A percentile compares a stretch with the other conserved stretches of the same genome.
phyloP scores from a whole-genome alignment of 2,113 vertebrate species.

The Oreochromis tanganicae region DNA sequence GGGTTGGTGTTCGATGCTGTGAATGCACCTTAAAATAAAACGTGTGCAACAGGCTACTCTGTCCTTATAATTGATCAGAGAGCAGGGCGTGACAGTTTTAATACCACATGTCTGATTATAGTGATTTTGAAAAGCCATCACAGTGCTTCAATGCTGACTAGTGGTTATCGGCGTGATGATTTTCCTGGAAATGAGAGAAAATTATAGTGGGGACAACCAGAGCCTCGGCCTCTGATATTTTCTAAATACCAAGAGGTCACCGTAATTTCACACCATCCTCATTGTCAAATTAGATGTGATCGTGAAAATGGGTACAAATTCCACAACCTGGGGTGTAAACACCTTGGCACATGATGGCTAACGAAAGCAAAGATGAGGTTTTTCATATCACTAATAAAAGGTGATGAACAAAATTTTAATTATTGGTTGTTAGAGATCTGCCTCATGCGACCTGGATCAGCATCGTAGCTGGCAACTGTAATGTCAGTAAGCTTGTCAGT shows the following conservation, averaged over 20 bases:
- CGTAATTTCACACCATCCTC: constrained; percentile 27
- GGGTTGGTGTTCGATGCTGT: neutral
- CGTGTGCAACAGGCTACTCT: neutral
- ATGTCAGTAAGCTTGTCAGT: neutral
- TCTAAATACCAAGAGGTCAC: constrained; percentile 58
- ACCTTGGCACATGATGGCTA: neutral
- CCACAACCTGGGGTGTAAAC: neutral
- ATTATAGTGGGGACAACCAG: constrained; percentile 3
- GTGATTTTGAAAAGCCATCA: neutral
- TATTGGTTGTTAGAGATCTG: neutral
- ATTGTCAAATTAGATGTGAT: constrained; percentile 11
- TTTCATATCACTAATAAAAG: neutral
- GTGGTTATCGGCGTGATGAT: neutral
- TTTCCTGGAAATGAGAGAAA: neutral
- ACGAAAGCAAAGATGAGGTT: neutral
- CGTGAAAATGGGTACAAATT: neutral
- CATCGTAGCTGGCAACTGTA: neutral
- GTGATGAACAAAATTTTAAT: neutral
- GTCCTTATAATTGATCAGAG: neutral
- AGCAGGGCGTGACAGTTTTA: neutral
- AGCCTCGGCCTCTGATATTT: constrained; percentile 19
- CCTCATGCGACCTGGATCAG: neutral
- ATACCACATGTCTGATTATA: neutral
- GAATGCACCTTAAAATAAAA: neutral
- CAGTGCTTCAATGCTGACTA: neutral